Percentiles rank a stretch among this genome's conserved stretches.
These are phyloP conservation scores for Cyrtorhinus lividipennis DNA, from an alignment of 1,140 invertebrate species.

Conservation along the genomic window DNA sequence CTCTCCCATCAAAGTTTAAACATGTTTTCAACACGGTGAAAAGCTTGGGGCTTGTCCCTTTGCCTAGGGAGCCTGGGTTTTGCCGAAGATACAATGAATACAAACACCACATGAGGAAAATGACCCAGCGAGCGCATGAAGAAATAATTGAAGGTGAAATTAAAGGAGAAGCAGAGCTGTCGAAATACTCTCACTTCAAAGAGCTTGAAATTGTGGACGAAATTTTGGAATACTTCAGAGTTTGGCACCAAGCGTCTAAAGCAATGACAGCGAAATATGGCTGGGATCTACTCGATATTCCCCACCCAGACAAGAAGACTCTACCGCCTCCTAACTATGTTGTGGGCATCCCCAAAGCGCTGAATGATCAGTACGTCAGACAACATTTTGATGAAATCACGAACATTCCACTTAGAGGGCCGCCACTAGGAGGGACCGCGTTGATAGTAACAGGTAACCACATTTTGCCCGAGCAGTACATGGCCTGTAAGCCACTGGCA, in stretches of 20 bases:
- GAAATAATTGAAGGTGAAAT: neutral
- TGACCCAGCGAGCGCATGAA: neutral
- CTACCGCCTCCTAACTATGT: neutral
- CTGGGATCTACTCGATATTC: neutral
- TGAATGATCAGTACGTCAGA: neutral
- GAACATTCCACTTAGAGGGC: neutral
- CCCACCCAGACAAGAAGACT: neutral
- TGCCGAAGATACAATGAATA: neutral
- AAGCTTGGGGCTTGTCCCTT: neutral
- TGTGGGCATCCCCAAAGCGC: neutral
- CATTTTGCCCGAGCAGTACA: neutral
- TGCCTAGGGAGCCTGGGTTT: neutral
- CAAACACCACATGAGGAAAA: neutral
- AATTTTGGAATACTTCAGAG: conserved; percentile 3
- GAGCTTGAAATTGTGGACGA: neutral
- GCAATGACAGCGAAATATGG: neutral
- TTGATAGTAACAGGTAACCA: neutral
- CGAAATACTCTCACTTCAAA: neutral
- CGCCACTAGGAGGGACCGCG: neutral
- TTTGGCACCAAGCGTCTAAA: neutral
- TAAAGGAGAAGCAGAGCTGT: neutral
- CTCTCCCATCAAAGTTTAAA: neutral
- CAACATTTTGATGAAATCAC: neutral
- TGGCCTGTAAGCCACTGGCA: neutral
- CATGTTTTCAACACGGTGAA: neutral